Evolutionary conservation across 2,113 vertebrate species (phyloP).

Genomic region (Callospermophilus lateralis): DNA sequence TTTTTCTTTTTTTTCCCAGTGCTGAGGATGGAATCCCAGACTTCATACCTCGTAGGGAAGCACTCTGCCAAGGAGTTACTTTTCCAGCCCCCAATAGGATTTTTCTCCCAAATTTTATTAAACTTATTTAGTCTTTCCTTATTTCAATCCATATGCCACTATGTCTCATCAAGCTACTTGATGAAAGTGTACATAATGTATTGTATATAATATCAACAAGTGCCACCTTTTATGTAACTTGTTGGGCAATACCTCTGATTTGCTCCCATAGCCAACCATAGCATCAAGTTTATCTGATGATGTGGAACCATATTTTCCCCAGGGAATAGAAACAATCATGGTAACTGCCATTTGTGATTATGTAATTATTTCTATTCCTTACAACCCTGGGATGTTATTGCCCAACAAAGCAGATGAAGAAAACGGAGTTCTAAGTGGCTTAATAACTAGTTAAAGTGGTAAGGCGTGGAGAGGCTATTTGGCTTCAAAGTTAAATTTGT

Average conservation of each 20-base stretch:
- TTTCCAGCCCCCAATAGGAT: background rate
- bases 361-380: background rate
- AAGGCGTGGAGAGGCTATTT: background rate
- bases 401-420: background rate
- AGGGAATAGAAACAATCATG: background rate
- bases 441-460: background rate
- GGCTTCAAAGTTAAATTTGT: background rate
- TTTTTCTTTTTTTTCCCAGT: background rate
- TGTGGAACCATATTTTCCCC: background rate
- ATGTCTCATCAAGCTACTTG: background rate
- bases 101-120: background rate
- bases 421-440: background rate
- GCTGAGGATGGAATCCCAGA: background rate
- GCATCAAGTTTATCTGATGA: background rate
- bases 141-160: background rate
- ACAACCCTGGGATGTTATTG: background rate
- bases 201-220: constrained; percentile 8
- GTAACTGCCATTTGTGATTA: background rate
- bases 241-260: background rate
- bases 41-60: background rate
- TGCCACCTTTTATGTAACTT: background rate
- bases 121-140: background rate
- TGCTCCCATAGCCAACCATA: background rate
- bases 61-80: background rate
- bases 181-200: background rate